These are phyloP conservation scores for Campoplex nolae DNA, from an alignment of 2,888 invertebrate species.

Conservation along the genomic window DNA sequence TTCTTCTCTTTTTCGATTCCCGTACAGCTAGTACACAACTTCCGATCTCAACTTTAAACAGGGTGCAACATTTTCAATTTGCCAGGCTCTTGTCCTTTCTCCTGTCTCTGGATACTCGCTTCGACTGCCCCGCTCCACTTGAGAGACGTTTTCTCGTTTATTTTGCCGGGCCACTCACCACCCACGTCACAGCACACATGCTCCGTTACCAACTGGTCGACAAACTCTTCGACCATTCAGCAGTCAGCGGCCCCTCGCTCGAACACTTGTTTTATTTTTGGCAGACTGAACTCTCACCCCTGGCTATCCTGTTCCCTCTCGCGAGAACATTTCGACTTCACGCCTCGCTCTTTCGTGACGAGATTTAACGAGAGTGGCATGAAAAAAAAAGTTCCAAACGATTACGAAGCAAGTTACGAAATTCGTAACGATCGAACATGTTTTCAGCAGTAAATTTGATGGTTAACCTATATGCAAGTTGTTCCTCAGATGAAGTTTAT, in stretches of 20 bases:
- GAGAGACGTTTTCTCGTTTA: slow-evolving; percentile 65
- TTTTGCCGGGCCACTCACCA: slow-evolving; percentile 56
- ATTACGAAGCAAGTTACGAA: background rate
- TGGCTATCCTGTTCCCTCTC: slow-evolving; percentile 14
- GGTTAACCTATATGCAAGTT: background rate
- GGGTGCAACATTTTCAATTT: slow-evolving; percentile 75
- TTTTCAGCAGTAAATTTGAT: background rate
- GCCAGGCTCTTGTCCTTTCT: slow-evolving; percentile 65
- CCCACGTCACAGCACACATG: slow-evolving; percentile 44
- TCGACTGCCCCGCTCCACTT: slow-evolving; percentile 40
- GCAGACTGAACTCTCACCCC: slow-evolving; percentile 35
- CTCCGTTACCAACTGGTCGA: slow-evolving; percentile 59
- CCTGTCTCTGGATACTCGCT: slow-evolving; percentile 52
- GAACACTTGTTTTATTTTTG: slow-evolving; percentile 59
- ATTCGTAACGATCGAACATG: slow-evolving; percentile 8
- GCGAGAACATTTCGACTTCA: slow-evolving; percentile 30
- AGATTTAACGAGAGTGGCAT: slow-evolving; percentile 5
- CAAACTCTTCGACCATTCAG: slow-evolving; percentile 42
- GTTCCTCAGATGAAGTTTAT: background rate
- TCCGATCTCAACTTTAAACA: slow-evolving; percentile 72
- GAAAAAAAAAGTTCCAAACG: background rate
- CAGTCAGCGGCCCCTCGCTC: background rate
- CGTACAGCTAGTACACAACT: slow-evolving; percentile 53
- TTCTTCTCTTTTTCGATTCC: slow-evolving; percentile 35
- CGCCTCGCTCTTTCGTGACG: slow-evolving; percentile 11